phyloP scores from a whole-genome alignment of 2,888 invertebrate species.

The Cloeon dipterum region DNA sequence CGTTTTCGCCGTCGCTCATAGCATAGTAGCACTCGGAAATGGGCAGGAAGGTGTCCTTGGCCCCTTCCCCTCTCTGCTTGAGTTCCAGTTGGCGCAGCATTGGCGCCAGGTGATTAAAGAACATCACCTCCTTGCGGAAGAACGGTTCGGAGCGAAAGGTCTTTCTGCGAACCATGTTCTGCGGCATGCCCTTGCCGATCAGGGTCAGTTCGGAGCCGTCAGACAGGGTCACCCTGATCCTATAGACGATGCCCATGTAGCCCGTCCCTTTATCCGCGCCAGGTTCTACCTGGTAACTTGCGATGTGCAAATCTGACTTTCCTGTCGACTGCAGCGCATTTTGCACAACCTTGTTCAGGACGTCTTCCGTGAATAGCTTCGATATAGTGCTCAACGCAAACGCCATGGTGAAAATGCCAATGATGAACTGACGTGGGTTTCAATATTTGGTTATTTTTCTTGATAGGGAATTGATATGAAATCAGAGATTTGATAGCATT shows the following conservation, averaged over 20 bases:
- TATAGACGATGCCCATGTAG: neutral
- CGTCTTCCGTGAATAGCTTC: too few species aligned
- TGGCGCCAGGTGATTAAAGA: neutral
- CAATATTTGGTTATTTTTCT: too few species aligned
- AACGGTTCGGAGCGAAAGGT: neutral
- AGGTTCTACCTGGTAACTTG: neutral
- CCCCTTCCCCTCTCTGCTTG: neutral
- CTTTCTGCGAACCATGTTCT: neutral
- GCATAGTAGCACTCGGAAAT: neutral
- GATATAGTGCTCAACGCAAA: too few species aligned
- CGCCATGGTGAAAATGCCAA: too few species aligned
- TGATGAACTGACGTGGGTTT: too few species aligned
- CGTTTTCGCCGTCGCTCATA: neutral
- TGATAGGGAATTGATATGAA: too few species aligned
- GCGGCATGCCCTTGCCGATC: neutral
- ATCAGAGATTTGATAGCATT: too few species aligned
- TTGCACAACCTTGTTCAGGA: too few species aligned
- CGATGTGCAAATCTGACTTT: too few species aligned
- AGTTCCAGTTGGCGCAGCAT: neutral
- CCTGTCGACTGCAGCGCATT: too few species aligned
- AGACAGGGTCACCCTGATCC: neutral
- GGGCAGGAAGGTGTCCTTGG: neutral
- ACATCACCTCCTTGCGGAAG: neutral
- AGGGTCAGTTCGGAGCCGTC: neutral
- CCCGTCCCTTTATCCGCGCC: neutral